Base-by-base conservation (phyloP, 2,888 invertebrate genomes). In the Ectropis crepuscularia region DNA sequence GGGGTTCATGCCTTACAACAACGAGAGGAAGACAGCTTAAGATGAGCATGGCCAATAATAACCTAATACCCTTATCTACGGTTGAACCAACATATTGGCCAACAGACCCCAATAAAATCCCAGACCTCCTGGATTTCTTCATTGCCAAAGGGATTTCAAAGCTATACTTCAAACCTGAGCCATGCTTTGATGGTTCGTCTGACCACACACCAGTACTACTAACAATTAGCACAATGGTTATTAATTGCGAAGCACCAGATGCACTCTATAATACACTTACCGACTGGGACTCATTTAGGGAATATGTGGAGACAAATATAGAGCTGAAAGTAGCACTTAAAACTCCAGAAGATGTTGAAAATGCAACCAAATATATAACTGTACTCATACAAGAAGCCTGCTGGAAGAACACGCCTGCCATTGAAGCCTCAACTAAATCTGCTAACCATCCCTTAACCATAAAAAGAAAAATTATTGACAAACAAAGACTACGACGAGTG, bases 321-420 rank as follows among this genome's bases (percentile, higher is more conserved):
- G 37, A 37, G 0, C 36, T 49, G 6, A 46, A 12, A 46, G 37
- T 49, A 6, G 37, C 49, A 6, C 36, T 49, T n/a, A 49, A 49
- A 37, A 12, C 46, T 12, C 0, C 6, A 1, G 9, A 4, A 4
- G 39, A 39, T 9, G 9, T 39, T 39, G 39, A 45, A 11, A 37
- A 49, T 49, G 49, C 49, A 6, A 37, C 37, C 10, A 49, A 49
- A 37, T 37, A 49, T 49, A 49, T 49, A 5, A 49, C 37, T 37
- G n/a, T 10, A 10, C 6, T 49, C 10, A 49, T 11, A 36, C 49
- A 49, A 5, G 49, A 49, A 49, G 37, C 37, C 10, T 49, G 49
- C 6, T 49, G 49, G 49, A 8, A 10, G n/a, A 5, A 5, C 6
- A 49, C 49, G 6, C 37, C 46, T 5, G 6, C 11, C 5, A 37